These are phyloP conservation scores for Ormyrus labotus DNA, from an alignment of 2,888 invertebrate species.

Conservation along the genomic window DNA sequence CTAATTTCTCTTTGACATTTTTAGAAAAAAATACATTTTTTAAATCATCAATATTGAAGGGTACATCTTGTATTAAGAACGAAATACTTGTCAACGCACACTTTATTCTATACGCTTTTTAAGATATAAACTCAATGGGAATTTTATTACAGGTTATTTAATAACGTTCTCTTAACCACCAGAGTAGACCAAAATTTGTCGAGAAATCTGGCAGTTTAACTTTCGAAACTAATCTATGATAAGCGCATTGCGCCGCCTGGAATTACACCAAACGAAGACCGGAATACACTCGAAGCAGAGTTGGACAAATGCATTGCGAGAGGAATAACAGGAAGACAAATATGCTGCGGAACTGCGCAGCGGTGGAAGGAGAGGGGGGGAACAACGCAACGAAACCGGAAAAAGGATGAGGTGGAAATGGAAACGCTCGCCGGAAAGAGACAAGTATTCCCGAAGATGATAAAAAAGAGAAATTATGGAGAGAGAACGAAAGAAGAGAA, in stretches of 20 bases:
- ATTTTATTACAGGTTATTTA: no score
- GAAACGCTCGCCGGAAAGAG: neutral
- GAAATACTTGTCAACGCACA: no score
- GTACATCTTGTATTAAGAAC: no score
- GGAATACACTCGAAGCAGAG: no score
- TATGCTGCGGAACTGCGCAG: neutral
- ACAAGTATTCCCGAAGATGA: neutral
- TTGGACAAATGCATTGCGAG: neutral
- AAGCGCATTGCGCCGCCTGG: neutral
- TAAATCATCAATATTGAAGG: no score
- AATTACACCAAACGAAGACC: neutral
- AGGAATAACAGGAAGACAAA: constrained; percentile 11
- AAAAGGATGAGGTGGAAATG: neutral
- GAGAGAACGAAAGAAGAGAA: neutral
- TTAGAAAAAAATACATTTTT: no score
- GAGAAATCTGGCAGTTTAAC: neutral
- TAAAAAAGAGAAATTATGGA: neutral
- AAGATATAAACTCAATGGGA: no score
- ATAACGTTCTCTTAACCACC: neutral
- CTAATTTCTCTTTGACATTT: no score
- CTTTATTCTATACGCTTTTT: no score
- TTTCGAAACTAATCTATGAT: constrained; percentile 11
- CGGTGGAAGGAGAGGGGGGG: neutral
- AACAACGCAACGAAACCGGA: neutral
- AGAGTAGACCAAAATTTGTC: neutral